Conservation (phyloP, 2,888 invertebrate genomes). For the Antheraea assamensis region DNA sequence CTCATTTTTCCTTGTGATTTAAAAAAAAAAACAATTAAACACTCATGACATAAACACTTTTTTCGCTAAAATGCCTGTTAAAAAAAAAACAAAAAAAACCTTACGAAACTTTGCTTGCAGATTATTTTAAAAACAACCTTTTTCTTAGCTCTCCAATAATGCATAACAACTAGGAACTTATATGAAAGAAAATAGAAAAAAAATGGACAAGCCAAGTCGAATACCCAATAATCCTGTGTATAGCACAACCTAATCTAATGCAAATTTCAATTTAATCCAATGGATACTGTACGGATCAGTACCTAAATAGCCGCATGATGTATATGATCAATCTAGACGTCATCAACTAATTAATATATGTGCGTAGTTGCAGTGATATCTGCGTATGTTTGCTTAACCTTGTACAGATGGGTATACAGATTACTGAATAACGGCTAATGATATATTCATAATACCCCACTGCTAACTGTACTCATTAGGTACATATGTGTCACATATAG, state of each 20-base stretch:
- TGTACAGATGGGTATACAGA: constrained; percentile 42
- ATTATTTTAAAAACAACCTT: too few species aligned
- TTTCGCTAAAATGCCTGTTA: too few species aligned
- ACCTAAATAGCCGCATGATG: not conserved
- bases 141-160: too few species aligned
- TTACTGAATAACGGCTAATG: constrained; percentile 35
- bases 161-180: too few species aligned
- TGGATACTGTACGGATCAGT: not conserved
- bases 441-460: constrained; percentile 19
- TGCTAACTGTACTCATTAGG: not conserved
- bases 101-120: too few species aligned
- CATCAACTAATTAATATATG: constrained; percentile 23
- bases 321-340: constrained; percentile 8
- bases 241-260: not conserved
- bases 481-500: not conserved
- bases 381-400: constrained; percentile 39
- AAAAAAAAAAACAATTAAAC: too few species aligned
- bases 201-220: too few species aligned
- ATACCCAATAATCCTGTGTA: too few species aligned
- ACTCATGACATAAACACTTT: too few species aligned
- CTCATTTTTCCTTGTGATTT: too few species aligned
- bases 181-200: too few species aligned
- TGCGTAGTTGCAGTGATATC: constrained; percentile 27
- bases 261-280: not conserved
- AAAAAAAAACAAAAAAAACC: too few species aligned